Conservation (phyloP, 2,113 vertebrate genomes). For the Chiloscyllium plagiosum region DNA sequence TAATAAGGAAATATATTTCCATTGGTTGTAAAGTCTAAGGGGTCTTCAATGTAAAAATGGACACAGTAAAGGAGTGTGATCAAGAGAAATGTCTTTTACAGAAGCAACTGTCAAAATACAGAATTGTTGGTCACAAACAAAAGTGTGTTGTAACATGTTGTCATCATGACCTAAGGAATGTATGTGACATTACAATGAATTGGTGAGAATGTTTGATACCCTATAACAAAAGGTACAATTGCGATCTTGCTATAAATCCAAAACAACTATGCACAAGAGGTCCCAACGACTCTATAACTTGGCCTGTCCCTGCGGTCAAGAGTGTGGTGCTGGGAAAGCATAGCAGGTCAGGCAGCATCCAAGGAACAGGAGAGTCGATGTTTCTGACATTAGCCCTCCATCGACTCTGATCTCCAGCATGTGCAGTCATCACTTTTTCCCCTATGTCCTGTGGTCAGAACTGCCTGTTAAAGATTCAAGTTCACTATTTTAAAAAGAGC, state of each 20-base stretch:
- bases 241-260: neutral
- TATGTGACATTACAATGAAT: neutral
- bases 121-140: neutral
- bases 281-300: neutral
- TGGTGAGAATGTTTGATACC: neutral
- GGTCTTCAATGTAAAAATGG: neutral
- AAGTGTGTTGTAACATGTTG: too few species aligned
- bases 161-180: neutral
- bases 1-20: neutral
- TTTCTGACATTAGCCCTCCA: too few species aligned
- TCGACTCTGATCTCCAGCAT: too few species aligned
- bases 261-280: neutral
- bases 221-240: neutral
- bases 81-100: too few species aligned
- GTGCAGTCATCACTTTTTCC: too few species aligned
- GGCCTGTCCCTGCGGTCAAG: neutral
- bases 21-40: neutral
- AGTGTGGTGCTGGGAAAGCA: too few species aligned
- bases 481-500: neutral
- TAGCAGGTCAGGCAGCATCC: too few species aligned
- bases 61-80: neutral
- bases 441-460: neutral
- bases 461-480: neutral
- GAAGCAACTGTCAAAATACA: neutral
- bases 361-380: too few species aligned